Conservation (phyloP, 2,113 vertebrate genomes). For the Prietella phreatophila region DNA sequence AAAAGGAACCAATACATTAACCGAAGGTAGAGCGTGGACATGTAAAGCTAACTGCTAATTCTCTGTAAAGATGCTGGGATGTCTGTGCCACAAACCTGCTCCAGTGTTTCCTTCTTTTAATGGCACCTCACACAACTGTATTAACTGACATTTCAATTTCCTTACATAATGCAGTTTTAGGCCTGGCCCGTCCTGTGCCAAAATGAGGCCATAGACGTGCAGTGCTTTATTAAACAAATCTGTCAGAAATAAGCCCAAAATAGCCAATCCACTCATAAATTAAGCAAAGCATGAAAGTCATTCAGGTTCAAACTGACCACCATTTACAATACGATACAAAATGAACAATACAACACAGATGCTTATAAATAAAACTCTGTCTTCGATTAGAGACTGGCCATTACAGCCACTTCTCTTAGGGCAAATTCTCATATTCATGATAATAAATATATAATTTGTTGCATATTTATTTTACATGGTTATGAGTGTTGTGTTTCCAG, state of each 20-base stretch:
- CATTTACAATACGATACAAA: constrained; percentile 7
- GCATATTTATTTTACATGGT: not conserved
- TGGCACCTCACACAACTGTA: not conserved
- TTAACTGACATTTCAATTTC: not conserved
- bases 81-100: not conserved
- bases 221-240: constrained; percentile 19
- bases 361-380: constrained; percentile 18
- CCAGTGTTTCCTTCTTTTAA: not conserved
- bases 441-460: not conserved
- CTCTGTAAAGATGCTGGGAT: not conserved
- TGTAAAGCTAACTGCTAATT: not conserved
- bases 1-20: not conserved
- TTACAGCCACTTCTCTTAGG: not conserved
- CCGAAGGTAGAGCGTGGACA: not conserved
- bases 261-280: constrained; percentile 20
- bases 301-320: constrained; percentile 45
- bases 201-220: not conserved
- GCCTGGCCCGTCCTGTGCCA: not conserved
- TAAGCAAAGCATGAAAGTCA: constrained; percentile 47
- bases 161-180: not conserved
- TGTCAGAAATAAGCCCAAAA: constrained; percentile 39
- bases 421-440: not conserved
- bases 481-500: not conserved
- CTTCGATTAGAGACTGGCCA: not conserved
- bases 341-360: not conserved